These are phyloP conservation scores for Ophiothrix spiculata DNA, from an alignment of 35 echinoderm and acorn worm genomes.

Conservation along the genomic window DNA sequence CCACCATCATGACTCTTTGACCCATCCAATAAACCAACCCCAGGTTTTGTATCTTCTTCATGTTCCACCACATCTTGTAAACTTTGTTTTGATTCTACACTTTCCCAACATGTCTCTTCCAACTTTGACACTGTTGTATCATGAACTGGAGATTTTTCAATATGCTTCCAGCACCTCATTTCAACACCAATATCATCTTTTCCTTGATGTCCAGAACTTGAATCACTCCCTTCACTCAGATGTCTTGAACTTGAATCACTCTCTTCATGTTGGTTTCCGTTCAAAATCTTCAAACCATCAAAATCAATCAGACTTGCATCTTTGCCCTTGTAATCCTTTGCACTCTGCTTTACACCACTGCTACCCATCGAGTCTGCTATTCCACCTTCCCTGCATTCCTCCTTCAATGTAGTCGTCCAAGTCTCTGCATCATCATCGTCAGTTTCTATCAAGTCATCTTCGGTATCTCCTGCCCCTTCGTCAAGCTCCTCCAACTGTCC, in stretches of 20 bases:
- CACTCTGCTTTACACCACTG: no score
- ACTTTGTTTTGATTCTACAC: background rate
- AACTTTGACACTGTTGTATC: background rate
- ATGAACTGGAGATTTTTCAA: background rate
- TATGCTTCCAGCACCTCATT: background rate
- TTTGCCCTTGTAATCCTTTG: no score
- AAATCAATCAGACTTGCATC: no score
- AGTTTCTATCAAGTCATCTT: constrained; percentile 4
- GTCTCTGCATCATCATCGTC: background rate
- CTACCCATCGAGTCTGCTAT: no score
- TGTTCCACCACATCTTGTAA: no score
- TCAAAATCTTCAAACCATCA: no score
- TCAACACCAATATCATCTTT: no score
- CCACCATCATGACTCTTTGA: no score
- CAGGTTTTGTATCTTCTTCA: no score
- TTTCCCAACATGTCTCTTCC: background rate
- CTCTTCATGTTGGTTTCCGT: background rate
- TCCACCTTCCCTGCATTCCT: no score
- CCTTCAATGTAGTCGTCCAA: no score
- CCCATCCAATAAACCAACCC: no score
- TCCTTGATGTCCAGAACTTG: background rate
- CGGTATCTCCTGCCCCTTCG: constrained; percentile 11
- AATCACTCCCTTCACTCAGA: background rate
- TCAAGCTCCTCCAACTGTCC: constrained; percentile 49
- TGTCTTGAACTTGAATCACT: background rate